Percentiles rank a stretch among this genome's conserved stretches.
These are phyloP conservation scores for Diuraphis noxia DNA, from an alignment of 1,140 invertebrate species.

Conservation along the genomic window DNA sequence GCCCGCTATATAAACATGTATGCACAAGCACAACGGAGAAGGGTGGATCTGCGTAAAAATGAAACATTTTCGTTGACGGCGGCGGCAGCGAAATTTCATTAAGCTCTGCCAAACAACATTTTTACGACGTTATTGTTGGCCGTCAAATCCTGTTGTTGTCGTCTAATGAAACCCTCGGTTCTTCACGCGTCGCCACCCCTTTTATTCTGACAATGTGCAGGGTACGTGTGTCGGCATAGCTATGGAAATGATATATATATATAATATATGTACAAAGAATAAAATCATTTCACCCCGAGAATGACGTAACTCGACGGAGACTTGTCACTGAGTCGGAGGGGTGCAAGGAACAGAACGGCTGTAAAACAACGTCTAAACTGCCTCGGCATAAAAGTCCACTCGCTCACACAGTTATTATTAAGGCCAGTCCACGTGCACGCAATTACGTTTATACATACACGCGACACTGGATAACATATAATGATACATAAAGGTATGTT, in stretches of 20 bases:
- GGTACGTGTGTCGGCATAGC: neutral
- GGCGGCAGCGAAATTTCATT: conserved; percentile 33
- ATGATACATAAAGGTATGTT: neutral
- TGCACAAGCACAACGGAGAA: neutral
- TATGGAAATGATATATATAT: neutral
- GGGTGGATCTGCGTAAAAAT: conserved; percentile 1
- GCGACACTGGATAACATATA: neutral
- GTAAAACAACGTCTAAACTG: conserved; percentile 42
- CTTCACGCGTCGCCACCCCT: neutral
- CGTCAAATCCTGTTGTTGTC: conserved; percentile 33
- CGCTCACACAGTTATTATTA: neutral
- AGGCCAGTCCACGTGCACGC: neutral
- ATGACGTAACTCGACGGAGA: neutral
- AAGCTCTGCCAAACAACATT: conserved; percentile 39
- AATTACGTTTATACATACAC: neutral
- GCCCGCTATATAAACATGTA: neutral
- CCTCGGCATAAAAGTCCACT: neutral
- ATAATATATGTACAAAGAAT: neutral
- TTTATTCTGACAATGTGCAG: neutral
- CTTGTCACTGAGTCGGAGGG: neutral
- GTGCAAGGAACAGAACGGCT: neutral
- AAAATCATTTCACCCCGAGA: neutral
- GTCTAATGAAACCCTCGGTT: conserved; percentile 31
- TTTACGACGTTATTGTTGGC: conserved; percentile 43
- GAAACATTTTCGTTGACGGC: neutral